These are phyloP conservation scores for Agonum fuliginosum DNA, from an alignment of 2,888 invertebrate species.

Conservation along the genomic window DNA sequence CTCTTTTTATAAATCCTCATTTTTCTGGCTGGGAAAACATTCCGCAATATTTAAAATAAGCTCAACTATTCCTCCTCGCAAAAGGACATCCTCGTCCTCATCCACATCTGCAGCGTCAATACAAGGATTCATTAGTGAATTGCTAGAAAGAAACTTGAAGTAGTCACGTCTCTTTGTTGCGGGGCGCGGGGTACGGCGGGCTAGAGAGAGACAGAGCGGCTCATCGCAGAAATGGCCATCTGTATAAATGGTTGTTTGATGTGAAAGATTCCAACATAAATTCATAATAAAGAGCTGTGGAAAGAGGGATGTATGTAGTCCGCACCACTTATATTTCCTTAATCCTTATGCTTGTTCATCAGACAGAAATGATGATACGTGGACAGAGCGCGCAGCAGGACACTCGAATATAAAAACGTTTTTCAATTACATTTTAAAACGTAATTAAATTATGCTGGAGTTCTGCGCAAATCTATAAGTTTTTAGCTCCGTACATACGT, in stretches of 20 bases:
- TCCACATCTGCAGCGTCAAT: slow-evolving; percentile 30
- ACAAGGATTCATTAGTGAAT: slow-evolving; percentile 56
- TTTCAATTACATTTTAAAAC: neutral
- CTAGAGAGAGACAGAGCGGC: slow-evolving; percentile 48
- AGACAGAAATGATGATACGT: slow-evolving; percentile 55
- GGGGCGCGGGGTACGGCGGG: slow-evolving; percentile 1
- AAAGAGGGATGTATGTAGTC: slow-evolving; percentile 49
- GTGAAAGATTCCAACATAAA: slow-evolving; percentile 60
- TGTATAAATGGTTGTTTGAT: slow-evolving; percentile 60
- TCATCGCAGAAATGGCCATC: slow-evolving; percentile 68
- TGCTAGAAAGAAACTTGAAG: slow-evolving; percentile 57
- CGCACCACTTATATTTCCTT: slow-evolving; percentile 60
- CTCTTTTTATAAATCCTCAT: slow-evolving; percentile 10
- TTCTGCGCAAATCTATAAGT: too few relatives aligned
- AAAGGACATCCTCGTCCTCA: too few relatives aligned
- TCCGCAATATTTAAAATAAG: slow-evolving; percentile 36
- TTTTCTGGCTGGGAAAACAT: slow-evolving; percentile 12
- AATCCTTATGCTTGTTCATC: slow-evolving; percentile 58
- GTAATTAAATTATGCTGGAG: neutral
- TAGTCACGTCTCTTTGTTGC: slow-evolving; percentile 35
- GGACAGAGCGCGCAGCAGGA: neutral
- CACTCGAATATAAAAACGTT: slow-evolving; percentile 11
- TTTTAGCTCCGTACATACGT: too few relatives aligned
- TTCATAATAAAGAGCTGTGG: slow-evolving; percentile 56
- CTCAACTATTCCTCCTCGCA: slow-evolving; percentile 46